Base-by-base conservation (phyloP, 2,888 invertebrate species). In the Melikaiella ostensackeni region DNA sequence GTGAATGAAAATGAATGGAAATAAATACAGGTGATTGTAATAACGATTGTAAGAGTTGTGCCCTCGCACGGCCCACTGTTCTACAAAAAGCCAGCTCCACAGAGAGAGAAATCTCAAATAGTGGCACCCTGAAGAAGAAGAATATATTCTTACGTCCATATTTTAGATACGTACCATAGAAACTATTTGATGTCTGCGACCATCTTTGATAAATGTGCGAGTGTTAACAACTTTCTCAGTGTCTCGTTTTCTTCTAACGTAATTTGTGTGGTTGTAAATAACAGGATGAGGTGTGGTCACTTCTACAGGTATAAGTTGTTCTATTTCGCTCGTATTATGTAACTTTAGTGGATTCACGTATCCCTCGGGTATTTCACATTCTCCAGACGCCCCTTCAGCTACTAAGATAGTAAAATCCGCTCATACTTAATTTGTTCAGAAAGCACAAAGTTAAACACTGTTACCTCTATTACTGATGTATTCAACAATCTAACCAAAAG, bases 131-230 rank as follows among this genome's bases (percentile, higher is more conserved):
- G 35, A 9, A 11, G 11, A 38, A 38, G 38, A 3, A 11, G 38
- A 38, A 11, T 11, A 38, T 38, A 38, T 38, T 35, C 2, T 38
- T 11, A 38, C 2, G 38, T 38, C 11, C 38, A 38, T 38, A 13
- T 13, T 38, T 55, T 6, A 55, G 27, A 38, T n/a, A 88, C 92
- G 92, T 90, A 96, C 97, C 95, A 97, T 95, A 82, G 95, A 94
- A 1, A 96, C 95, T 75, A 96, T 94, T 89, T 95, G 95, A 85
- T 94, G 94, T 81, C 94, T 94, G 84, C 95, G 95, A 9, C 96
- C 96, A 87, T 95, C 95, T 80, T 93, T 93, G 50, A 89, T 80
- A 21, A 88, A 84, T n/a, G 86, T 89, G 80, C 85, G 87, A 7
- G 94, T 94, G 77, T 94, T 94, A n/a, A 96, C 94, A 2, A 96